Conservation (phyloP, 2,113 vertebrate species). For the Empidonax traillii region DNA sequence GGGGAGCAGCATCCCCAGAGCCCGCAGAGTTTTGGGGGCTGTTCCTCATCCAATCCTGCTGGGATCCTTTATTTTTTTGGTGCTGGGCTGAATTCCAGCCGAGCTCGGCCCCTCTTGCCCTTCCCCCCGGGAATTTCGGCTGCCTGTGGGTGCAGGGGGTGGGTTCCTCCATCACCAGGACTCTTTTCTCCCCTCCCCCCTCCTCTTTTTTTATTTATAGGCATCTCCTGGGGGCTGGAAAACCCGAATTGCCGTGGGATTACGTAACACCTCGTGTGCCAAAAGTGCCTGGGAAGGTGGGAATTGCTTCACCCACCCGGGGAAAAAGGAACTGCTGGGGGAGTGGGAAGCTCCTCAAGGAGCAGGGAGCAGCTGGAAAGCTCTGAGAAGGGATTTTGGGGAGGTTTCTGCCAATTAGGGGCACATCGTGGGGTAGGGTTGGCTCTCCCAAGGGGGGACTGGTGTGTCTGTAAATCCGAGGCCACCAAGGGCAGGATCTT, state of each 20-base stretch:
- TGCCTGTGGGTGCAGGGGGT: not conserved
- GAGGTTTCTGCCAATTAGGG: not conserved
- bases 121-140: not conserved
- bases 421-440: accelerated
- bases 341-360: not conserved
- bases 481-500: not conserved
- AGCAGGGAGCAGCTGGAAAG: not conserved
- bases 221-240: not conserved
- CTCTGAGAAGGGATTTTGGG: not conserved
- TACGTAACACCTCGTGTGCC: not conserved
- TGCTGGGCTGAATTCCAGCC: not conserved
- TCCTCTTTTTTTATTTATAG: not conserved
- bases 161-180: not conserved
- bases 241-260: not conserved
- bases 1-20: not conserved
- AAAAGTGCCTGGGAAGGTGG: not conserved
- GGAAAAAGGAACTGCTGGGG: not conserved
- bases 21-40: accelerated
- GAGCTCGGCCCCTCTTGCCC: accelerated
- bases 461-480: not conserved
- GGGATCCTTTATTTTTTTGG: not conserved
- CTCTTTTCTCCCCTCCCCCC: not conserved
- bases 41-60: not conserved
- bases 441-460: not conserved
- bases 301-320: not conserved